Percentiles rank a stretch among this genome's conserved stretches.
Conservation (phyloP, 1,140 invertebrate genomes). For the Trichoplusia ni region DNA sequence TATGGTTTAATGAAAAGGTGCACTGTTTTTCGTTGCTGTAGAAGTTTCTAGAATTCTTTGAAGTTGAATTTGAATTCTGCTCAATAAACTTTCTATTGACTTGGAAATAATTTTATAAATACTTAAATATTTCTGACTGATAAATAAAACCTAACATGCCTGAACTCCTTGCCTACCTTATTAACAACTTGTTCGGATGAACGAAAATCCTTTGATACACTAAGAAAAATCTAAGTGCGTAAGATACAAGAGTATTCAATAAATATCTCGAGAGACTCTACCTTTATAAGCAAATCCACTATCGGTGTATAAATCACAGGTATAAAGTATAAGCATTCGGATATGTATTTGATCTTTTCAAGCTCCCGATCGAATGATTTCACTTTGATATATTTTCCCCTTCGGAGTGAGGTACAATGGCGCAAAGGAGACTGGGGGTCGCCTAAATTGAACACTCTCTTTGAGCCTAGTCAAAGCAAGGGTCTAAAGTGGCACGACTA, state of each 20-base stretch:
- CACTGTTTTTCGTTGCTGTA: not conserved
- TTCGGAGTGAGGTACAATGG: constrained; percentile 54
- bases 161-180: not conserved
- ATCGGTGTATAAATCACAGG: constrained; percentile 57
- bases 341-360: constrained; percentile 75
- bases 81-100: too few relatives aligned
- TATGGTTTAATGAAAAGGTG: constrained; percentile 14
- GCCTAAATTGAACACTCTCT: constrained; percentile 55
- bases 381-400: constrained; percentile 70
- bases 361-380: constrained; percentile 65
- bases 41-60: not conserved
- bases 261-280: constrained; percentile 33
- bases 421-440: constrained; percentile 46
- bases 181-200: constrained; percentile 8
- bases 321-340: constrained; percentile 39
- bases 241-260: not conserved
- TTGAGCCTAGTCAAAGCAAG: constrained; percentile 66
- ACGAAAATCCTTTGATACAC: not conserved
- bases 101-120: too few relatives aligned
- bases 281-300: constrained; percentile 42
- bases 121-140: too few relatives aligned
- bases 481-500: constrained; percentile 31
- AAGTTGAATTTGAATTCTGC: too few relatives aligned
- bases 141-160: not conserved
- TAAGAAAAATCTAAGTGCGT: not conserved